phyloP scores from a whole-genome alignment of 2,888 invertebrate genomes.

The Lasius platythorax region DNA sequence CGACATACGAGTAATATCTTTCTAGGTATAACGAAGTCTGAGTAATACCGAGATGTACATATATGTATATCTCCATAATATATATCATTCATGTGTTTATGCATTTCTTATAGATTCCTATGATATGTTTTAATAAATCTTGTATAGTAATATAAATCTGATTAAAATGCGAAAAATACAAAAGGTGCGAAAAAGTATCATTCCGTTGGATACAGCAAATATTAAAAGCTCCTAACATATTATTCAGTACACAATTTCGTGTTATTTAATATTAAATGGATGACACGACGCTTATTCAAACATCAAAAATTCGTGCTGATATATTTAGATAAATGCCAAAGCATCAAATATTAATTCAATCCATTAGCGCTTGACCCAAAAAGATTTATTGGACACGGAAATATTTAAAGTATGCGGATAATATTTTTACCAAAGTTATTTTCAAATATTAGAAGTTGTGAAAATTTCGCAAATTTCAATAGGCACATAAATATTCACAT shows the following conservation, averaged over 20 bases:
- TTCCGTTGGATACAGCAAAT: background rate
- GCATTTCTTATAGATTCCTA: background rate
- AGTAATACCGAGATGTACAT: background rate
- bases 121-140: background rate
- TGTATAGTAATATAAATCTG: background rate
- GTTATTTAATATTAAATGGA: background rate
- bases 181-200: background rate
- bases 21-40: conserved; percentile 39
- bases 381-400: background rate
- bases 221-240: background rate
- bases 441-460: background rate
- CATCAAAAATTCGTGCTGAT: background rate
- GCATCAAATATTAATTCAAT: conserved; percentile 10
- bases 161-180: background rate
- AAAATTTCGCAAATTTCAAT: background rate
- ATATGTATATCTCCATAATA: background rate
- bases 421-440: background rate
- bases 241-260: background rate
- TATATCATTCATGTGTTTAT: background rate
- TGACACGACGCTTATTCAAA: background rate
- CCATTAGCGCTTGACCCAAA: background rate
- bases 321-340: background rate
- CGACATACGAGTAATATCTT: conserved; percentile 44
- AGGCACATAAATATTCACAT: background rate
- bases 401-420: background rate